These are phyloP conservation scores for Drosophila pallidifrons DNA, from an alignment of 1,140 invertebrate genomes.

Conservation along the genomic window DNA sequence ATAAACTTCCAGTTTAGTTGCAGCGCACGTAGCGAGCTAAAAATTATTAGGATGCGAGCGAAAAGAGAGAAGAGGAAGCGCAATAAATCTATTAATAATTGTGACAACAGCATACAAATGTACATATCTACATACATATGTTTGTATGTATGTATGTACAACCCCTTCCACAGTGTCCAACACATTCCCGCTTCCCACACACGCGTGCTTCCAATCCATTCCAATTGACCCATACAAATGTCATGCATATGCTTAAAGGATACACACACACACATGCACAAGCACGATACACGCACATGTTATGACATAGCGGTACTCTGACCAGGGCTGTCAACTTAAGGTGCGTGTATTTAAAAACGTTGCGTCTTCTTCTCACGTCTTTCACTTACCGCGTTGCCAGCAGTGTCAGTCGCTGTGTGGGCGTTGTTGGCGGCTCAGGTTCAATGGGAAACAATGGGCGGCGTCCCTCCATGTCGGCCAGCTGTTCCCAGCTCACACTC, in stretches of 20 bases:
- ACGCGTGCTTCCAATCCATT: background rate
- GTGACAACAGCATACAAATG: conserved; percentile 3
- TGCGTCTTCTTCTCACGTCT: conserved; percentile 3
- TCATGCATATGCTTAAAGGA: conserved; percentile 8
- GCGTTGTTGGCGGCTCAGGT: conserved; percentile 58
- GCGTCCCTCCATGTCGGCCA: conserved; percentile 57
- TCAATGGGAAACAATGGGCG: conserved; percentile 79
- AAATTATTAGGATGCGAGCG: conserved; percentile 2
- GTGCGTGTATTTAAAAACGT: background rate
- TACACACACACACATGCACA: conserved; percentile 3
- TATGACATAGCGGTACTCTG: background rate
- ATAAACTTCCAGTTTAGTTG: conserved; percentile 83
- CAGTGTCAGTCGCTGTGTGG: conserved; percentile 61
- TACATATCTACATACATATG: too few species aligned
- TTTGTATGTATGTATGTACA: background rate
- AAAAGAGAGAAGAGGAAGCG: conserved; percentile 4
- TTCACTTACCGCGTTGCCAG: conserved; percentile 62
- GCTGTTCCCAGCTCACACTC: conserved; percentile 35
- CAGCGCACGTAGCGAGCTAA: conserved; percentile 69
- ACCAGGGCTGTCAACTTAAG: background rate
- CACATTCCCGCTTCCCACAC: background rate
- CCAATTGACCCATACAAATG: conserved; percentile 2
- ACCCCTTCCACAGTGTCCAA: background rate
- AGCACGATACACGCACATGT: background rate
- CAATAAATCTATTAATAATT: conserved; percentile 40